Conservation (phyloP, 2,888 invertebrate genomes). For the Subacronicta megacephala region DNA sequence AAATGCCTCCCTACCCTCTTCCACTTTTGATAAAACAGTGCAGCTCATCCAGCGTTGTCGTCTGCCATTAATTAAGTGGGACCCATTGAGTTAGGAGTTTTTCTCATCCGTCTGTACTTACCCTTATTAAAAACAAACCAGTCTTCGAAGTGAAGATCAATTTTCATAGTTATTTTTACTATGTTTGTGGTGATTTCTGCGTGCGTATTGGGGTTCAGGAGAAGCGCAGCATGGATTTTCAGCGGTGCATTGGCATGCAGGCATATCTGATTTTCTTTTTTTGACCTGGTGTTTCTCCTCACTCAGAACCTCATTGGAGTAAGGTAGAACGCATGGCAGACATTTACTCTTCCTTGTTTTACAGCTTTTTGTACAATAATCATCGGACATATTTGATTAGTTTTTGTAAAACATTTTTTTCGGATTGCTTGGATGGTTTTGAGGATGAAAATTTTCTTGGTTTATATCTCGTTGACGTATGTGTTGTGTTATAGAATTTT, state of each 20-base stretch:
- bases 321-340: conserved; percentile 55
- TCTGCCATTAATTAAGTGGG: too few relatives aligned
- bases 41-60: too few relatives aligned
- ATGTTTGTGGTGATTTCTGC: conserved; percentile 13
- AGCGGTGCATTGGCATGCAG: conserved; percentile 42
- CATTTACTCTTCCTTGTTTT: conserved; percentile 56
- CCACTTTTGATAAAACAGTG: too few relatives aligned
- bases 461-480: neutral
- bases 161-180: conserved; percentile 2
- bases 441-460: conserved; percentile 5
- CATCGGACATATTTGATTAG: conserved; percentile 55
- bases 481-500: neutral
- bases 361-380: conserved; percentile 51
- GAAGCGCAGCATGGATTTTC: conserved; percentile 53
- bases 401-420: conserved; percentile 5
- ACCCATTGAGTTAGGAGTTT: too few relatives aligned
- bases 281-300: conserved; percentile 24
- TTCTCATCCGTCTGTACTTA: too few relatives aligned
- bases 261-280: neutral
- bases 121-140: neutral
- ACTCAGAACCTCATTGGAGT: conserved; percentile 17
- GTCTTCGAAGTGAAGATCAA: neutral
- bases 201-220: neutral
- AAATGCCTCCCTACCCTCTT: too few relatives aligned
- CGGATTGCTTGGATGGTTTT: neutral